Evolutionary conservation across 2,888 invertebrate species (phyloP), one percentile per base, ranked within the genome.

Genomic region (Achlya flavicornis): DNA sequence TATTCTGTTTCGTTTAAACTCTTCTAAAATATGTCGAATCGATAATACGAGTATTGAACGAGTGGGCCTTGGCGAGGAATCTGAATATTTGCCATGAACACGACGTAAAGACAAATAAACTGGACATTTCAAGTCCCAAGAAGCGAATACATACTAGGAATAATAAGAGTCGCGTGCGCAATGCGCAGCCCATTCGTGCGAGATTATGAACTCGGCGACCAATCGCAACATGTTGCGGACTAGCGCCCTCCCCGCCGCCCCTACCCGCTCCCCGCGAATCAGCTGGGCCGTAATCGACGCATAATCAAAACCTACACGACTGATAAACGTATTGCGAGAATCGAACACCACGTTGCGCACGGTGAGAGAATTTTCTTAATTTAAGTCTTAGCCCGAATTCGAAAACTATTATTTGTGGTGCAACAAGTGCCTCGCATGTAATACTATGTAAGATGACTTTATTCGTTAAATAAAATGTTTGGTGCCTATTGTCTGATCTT

Each of bases 261-360:
- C 63, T 32, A 33, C 64, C 48, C 64, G 66, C 70, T 68, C 69
- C 68, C 70, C 75, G 68, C 69, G 68, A 73, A 79, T 85, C 87
- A 86, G 84, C 82, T 85, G 84, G 65, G 53, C n/a, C 61, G 32
- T 79, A 77, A 79, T 77, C 82, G 79, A 79, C 78, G 81, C 77
- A 76, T 83, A 83, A 82, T 83, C 85, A 80, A 84, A 80, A 78
- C 77, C 76, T 77, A 79, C 75, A 82, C 79, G 72, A 74, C 78
- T 81, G 84, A 84, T 86, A 84, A 83, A 76, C 78, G 71, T 76
- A 76, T 75, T 76, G 77, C 76, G 73, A 72, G 72, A 68, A 70
- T 73, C 66, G 64, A 63, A 70, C 61, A 62, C 63, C 64, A 66
- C 66, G 72, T 64, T 64, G 72, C 69, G 71, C 68, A 68, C 76